A percentile compares a stretch with the other conserved stretches of the same genome.
Conservation (phyloP, 2,113 vertebrate genomes). For the Syngnathus scovelli region DNA sequence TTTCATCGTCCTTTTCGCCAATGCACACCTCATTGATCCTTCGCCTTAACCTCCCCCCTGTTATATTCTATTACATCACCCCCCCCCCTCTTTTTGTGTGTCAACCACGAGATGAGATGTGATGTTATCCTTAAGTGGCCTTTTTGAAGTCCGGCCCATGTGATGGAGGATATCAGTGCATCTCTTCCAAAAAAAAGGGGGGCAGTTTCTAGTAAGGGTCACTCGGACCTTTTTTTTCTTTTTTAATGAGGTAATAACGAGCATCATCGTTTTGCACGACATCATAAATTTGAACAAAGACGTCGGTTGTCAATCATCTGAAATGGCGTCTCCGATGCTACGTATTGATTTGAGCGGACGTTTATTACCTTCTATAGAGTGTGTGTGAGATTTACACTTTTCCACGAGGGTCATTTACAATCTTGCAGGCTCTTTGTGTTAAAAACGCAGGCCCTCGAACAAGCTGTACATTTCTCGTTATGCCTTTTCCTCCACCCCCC, state of each 20-base stretch:
- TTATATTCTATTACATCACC: constrained; percentile 22
- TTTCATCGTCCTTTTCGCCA: constrained; percentile 24
- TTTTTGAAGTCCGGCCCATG: constrained; percentile 49
- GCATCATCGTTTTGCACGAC: background rate
- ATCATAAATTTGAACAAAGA: constrained; percentile 1
- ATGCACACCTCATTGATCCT: constrained; percentile 22
- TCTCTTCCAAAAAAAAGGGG: constrained; percentile 4
- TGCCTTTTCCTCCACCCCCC: constrained; percentile 38
- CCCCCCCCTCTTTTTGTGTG: constrained; percentile 26
- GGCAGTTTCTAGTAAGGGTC: constrained; percentile 6
- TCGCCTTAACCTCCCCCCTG: constrained; percentile 7
- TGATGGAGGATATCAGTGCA: constrained; percentile 38
- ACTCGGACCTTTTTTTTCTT: background rate
- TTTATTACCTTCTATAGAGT: background rate
- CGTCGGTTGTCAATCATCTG: background rate
- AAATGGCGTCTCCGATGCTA: background rate
- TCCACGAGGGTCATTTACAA: background rate
- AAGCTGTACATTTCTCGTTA: constrained; percentile 46
- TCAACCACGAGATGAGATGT: constrained; percentile 31
- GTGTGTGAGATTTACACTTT: background rate
- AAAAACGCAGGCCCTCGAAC: constrained; percentile 39
- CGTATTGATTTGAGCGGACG: background rate
- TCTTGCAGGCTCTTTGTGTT: constrained; percentile 1
- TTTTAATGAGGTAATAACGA: background rate
- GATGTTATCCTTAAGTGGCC: constrained; percentile 55